Percentiles rank a stretch among this genome's conserved stretches.
Evolutionary conservation across 1,140 invertebrate genomes (phyloP).

Genomic region (Potamilus streckersoni): DNA sequence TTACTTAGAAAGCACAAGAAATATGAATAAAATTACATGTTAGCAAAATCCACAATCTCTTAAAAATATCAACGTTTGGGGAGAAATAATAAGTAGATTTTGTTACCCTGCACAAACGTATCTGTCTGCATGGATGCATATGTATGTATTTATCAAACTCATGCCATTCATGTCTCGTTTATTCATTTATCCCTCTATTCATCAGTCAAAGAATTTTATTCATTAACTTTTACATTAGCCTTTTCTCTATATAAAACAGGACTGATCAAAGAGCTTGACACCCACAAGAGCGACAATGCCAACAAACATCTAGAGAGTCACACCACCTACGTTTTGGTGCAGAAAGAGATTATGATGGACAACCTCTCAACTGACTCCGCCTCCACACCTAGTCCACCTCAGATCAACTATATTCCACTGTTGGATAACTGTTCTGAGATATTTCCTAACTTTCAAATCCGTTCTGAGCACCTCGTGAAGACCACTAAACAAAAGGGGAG

Average conservation of each 20-base stretch:
- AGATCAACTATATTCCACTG: conserved; percentile 42
- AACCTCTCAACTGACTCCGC: conserved; percentile 12
- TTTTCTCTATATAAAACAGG: conserved; percentile 20
- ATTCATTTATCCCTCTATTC: too few relatives aligned
- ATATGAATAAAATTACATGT: too few relatives aligned
- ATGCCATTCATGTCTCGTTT: too few relatives aligned
- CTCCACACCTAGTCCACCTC: conserved; percentile 23
- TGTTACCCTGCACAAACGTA: too few relatives aligned
- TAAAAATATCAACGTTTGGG: too few relatives aligned
- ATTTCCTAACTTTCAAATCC: conserved; percentile 44
- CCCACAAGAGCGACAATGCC: conserved; percentile 42
- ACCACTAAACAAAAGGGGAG: conserved; percentile 18
- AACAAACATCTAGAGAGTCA: conserved; percentile 43
- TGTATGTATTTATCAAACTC: too few relatives aligned
- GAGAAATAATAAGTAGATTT: too few relatives aligned
- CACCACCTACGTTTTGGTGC: conserved; percentile 49
- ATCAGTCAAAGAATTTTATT: too few relatives aligned
- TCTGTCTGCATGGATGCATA: too few relatives aligned
- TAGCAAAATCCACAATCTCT: too few relatives aligned
- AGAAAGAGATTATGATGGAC: conserved; percentile 34
- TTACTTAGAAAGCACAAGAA: too few relatives aligned
- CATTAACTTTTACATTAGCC: too few relatives aligned
- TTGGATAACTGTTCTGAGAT: conserved; percentile 40
- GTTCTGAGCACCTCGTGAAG: conserved; percentile 34
- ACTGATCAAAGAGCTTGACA: conserved; percentile 47